These are phyloP conservation scores for Camponotus floridanus DNA, from an alignment of 1,140 invertebrate genomes.

Conservation along the genomic window DNA sequence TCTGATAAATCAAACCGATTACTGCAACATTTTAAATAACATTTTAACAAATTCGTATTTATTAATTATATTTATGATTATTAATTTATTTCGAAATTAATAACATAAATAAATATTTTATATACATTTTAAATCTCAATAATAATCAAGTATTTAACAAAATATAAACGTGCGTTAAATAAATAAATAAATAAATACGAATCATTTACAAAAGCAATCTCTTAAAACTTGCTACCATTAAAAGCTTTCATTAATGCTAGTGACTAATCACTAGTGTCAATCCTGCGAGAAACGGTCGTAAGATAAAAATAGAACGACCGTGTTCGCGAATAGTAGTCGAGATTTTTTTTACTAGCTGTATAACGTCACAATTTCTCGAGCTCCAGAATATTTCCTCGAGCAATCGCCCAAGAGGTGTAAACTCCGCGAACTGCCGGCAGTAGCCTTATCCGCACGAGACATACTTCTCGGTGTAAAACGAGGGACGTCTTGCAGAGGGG, in stretches of 20 bases:
- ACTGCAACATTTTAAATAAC: too few relatives aligned
- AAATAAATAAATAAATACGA: background rate
- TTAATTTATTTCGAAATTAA: background rate
- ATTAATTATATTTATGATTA: background rate
- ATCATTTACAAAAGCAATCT: background rate
- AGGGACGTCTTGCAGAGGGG: constrained; percentile 20
- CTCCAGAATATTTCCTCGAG: constrained; percentile 16
- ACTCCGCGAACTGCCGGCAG: constrained; percentile 34
- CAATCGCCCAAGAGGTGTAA: constrained; percentile 53
- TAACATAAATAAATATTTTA: background rate
- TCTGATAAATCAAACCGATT: too few relatives aligned
- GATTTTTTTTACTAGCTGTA: constrained; percentile 34
- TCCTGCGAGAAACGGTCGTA: background rate
- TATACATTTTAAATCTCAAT: background rate
- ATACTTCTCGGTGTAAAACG: constrained; percentile 40
- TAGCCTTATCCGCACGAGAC: constrained; percentile 55
- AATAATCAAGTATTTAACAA: background rate
- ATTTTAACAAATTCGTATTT: background rate
- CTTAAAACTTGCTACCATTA: background rate
- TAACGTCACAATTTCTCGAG: constrained; percentile 11
- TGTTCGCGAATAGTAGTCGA: constrained; percentile 10
- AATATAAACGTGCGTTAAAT: too few relatives aligned
- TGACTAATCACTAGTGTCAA: background rate
- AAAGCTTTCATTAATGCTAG: background rate
- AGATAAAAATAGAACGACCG: background rate